Conservation (phyloP, 2,888 invertebrate genomes). For the Dryocosmus kuriphilus region DNA sequence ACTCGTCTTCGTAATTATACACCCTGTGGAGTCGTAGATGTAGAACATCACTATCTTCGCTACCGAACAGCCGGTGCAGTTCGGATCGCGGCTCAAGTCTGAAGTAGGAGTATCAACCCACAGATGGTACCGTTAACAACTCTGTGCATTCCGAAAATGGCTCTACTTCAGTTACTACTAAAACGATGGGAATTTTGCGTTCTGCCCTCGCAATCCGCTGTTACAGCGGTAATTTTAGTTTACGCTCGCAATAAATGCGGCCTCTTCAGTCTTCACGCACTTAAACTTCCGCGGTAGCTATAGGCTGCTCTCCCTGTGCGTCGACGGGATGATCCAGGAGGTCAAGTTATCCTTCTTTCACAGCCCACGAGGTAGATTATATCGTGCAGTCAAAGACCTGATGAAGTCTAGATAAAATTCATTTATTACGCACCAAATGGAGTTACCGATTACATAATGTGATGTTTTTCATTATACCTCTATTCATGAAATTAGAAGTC, state of each 20-base stretch:
- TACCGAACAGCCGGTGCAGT: conserved; percentile 42
- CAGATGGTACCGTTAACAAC: conserved; percentile 57
- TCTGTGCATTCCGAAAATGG: conserved; percentile 70
- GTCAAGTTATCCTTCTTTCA: conserved; percentile 14
- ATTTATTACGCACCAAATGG: conserved; percentile 9
- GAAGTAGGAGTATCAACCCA: conserved; percentile 50
- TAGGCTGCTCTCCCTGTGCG: conserved; percentile 42
- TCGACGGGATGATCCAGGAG: conserved; percentile 37
- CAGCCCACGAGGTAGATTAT: conserved; percentile 1
- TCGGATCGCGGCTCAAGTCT: conserved; percentile 34
- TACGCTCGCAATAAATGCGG: conserved; percentile 72
- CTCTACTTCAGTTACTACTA: conserved; percentile 67
- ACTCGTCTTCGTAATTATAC: conserved; percentile 52
- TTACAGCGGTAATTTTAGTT: conserved; percentile 72
- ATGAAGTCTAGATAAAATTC: conserved; percentile 13
- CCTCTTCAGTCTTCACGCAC: conserved; percentile 60
- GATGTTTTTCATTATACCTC: conserved; percentile 14
- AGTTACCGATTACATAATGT: conserved; percentile 7
- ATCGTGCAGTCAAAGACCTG: neutral
- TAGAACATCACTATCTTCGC: conserved; percentile 49
- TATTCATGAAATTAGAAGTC: conserved; percentile 7
- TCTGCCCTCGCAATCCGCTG: conserved; percentile 52
- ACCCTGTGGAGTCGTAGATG: conserved; percentile 43
- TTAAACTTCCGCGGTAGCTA: conserved; percentile 64
- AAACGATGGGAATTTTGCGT: conserved; percentile 72